A percentile compares a stretch with the other conserved stretches of the same genome.
phyloP scores from a whole-genome alignment of 2,888 invertebrate species.

The Bombylius discolor region DNA sequence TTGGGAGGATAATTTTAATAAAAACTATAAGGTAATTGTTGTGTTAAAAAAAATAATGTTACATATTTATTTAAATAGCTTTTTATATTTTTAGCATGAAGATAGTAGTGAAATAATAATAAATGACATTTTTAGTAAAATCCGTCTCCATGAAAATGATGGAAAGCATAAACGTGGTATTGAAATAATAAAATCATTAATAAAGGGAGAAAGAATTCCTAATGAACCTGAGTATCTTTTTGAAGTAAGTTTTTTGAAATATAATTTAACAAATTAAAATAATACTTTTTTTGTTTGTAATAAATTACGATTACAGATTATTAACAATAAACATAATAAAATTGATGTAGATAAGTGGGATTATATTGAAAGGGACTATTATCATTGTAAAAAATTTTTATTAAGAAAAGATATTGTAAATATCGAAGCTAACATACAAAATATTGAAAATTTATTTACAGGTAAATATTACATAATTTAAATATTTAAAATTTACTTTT shows the following conservation, averaged over 20 bases:
- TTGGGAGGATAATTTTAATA: conserved; percentile 45
- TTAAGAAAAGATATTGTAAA: conserved; percentile 11
- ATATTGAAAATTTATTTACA: conserved; percentile 23
- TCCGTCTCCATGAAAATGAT: conserved; percentile 14
- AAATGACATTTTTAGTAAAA: conserved; percentile 22
- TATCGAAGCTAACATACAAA: too few species aligned
- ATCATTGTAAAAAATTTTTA: conserved; percentile 12
- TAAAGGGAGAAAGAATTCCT: conserved; percentile 20
- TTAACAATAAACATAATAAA: conserved; percentile 44
- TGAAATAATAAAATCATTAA: conserved; percentile 26
- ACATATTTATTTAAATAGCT: not conserved
- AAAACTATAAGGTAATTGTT: not conserved
- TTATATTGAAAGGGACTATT: conserved; percentile 47
- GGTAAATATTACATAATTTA: conserved; percentile 6
- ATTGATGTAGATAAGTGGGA: conserved; percentile 58
- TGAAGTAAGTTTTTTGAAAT: conserved; percentile 20
- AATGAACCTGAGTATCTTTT: conserved; percentile 21
- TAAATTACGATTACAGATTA: conserved; percentile 34
- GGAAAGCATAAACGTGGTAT: conserved; percentile 21
- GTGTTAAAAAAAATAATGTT: too few species aligned
- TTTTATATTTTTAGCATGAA: conserved; percentile 22
- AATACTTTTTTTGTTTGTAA: not conserved
- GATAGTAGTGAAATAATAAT: conserved; percentile 20
- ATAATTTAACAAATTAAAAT: not conserved
- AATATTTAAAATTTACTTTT: too few species aligned